phyloP scores from a whole-genome alignment of 2,888 invertebrate genomes.

The Diadromus collaris region DNA sequence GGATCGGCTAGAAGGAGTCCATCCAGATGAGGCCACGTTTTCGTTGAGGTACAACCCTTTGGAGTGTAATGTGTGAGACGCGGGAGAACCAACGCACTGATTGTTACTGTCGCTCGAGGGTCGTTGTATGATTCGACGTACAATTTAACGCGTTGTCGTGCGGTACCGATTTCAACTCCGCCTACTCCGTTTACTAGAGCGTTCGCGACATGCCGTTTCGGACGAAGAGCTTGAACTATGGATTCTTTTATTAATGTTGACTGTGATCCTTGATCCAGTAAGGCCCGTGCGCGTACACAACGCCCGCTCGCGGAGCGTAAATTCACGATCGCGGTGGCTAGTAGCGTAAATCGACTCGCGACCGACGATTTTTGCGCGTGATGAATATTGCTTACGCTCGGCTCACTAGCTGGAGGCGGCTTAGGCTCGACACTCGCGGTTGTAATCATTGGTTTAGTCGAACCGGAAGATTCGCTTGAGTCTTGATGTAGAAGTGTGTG shows the following conservation, averaged over 20 bases:
- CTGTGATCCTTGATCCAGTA: slow-evolving; percentile 34
- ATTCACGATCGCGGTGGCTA: slow-evolving; percentile 63
- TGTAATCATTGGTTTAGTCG: too few relatives aligned
- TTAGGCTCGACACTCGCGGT: too few relatives aligned
- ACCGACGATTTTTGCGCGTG: slow-evolving; percentile 28
- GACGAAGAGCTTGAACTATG: not conserved
- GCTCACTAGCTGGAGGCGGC: not conserved
- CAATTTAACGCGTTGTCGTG: too few relatives aligned
- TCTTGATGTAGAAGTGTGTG: slow-evolving; percentile 26
- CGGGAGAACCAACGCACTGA: too few relatives aligned
- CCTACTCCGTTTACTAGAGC: not conserved
- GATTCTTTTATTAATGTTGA: not conserved
- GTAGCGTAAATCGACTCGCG: slow-evolving; percentile 65
- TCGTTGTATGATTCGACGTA: too few relatives aligned
- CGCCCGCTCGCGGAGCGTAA: slow-evolving; percentile 42
- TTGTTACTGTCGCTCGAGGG: too few relatives aligned
- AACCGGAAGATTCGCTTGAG: not conserved
- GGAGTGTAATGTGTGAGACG: too few relatives aligned
- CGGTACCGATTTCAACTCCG: too few relatives aligned
- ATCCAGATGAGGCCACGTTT: too few relatives aligned
- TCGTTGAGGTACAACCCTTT: too few relatives aligned
- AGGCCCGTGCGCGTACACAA: slow-evolving; percentile 43
- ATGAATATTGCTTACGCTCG: not conserved
- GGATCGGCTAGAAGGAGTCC: too few relatives aligned
- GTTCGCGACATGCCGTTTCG: not conserved